Evolutionary conservation across 1,140 invertebrate genomes (phyloP), one percentile per base, ranked within the genome.

Genomic region (Eumaeus atala): DNA sequence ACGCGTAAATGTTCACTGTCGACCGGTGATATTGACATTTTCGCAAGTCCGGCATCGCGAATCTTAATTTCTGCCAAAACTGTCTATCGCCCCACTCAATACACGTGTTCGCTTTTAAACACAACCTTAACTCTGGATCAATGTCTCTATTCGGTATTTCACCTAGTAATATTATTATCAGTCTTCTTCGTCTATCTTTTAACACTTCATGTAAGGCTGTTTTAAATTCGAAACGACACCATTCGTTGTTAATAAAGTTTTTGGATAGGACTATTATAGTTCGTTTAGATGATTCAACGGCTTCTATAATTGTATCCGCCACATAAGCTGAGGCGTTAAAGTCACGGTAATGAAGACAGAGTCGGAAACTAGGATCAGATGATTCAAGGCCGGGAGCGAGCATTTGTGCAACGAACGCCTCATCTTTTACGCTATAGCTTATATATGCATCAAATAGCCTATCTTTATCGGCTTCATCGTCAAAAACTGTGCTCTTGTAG

Each of bases 31-130:
- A 89, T 38, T 90, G 82, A 80, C 89, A 90, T 73, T 89, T 88
- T 71, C 89, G 87, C 50, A 92, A 90, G 70, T 95, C 93, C 36
- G 96, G 96, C 92, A 98, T 92, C 16, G 95, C 94, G 71, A 95
- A 96, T 68, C 94, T 91, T 49, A 98, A 89, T 86, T 97, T 97
- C 72, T 97, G 93, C 96, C 96, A 98, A 87, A 98, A 98, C 69
- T 95, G 92, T 76, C 95, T 93, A 87, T 97, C 96, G 54, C 94
- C 95, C 94, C 95, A 97, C 73, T 95, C 93, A 67, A 97, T 92
- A 87, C 92, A 95, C 77, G 95, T 96, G 87, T 95, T 95, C 10
- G 95, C 95, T 67, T 96, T 94, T 58, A 98, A 90, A 88, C 96
- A 96, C 66, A 96, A 91, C 61, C 94, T 89, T 59, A 98, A 90